A percentile compares a stretch with the other conserved stretches of the same genome.
Conservation (phyloP, 2,888 invertebrate genomes). For the Zygaena filipendulae region DNA sequence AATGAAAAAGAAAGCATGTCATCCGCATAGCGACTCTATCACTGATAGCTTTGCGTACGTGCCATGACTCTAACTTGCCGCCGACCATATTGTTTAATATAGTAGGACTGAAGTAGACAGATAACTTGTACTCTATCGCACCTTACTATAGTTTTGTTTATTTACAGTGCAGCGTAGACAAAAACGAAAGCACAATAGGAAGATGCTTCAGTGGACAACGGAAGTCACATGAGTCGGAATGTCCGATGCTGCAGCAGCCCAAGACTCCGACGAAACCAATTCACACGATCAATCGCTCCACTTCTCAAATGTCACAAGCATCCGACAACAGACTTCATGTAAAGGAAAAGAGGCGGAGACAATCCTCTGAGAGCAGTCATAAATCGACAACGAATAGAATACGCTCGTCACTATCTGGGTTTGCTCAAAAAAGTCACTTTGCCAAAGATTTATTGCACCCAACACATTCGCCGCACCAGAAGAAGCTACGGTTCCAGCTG, state of each 20-base stretch:
- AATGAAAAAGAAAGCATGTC: too few relatives aligned
- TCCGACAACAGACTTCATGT: conserved; percentile 51
- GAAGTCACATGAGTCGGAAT: conserved; percentile 81
- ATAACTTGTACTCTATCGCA: too few relatives aligned
- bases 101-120: too few relatives aligned
- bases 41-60: too few relatives aligned
- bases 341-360: conserved; percentile 39
- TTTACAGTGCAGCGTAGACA: conserved; percentile 77
- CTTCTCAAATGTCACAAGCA: conserved; percentile 37
- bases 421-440: conserved; percentile 59
- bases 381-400: conserved; percentile 51
- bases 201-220: conserved; percentile 75
- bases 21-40: too few relatives aligned
- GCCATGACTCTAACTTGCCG: too few relatives aligned
- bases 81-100: too few relatives aligned
- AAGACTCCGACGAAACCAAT: conserved; percentile 60
- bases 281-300: conserved; percentile 53
- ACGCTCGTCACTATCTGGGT: conserved; percentile 52
- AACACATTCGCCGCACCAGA: conserved; percentile 77
- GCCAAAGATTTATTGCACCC: conserved; percentile 59
- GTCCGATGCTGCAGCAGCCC: conserved; percentile 72
- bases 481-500: conserved; percentile 84
- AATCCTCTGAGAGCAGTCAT: conserved; percentile 45
- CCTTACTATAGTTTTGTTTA: too few relatives aligned
- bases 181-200: conserved; percentile 65